Conservation (phyloP, 2,113 vertebrate genomes). For the Theristicus caerulescens region DNA sequence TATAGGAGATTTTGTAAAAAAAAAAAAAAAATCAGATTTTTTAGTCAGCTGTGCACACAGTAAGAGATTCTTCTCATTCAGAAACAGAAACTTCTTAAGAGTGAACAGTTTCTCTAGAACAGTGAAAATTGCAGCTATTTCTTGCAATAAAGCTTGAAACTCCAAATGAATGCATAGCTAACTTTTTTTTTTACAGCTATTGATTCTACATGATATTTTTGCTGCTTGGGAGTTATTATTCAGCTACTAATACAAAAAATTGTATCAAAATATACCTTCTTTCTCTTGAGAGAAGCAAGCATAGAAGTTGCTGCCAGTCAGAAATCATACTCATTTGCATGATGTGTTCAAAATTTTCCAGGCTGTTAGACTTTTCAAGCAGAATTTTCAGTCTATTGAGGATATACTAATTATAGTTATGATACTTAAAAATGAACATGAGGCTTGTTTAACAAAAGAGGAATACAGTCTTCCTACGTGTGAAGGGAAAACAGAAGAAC, state of each 20-base stretch:
- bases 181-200: neutral
- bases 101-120: neutral
- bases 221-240: neutral
- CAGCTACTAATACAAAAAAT: neutral
- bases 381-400: neutral
- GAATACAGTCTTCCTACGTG: neutral
- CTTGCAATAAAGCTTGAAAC: neutral
- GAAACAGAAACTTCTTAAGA: neutral
- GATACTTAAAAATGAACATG: neutral
- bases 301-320: neutral
- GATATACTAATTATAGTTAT: neutral
- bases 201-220: neutral
- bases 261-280: neutral
- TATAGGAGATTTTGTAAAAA: neutral
- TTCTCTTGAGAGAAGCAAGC: neutral
- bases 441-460: neutral
- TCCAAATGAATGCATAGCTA: neutral
- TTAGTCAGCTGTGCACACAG: neutral
- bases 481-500: neutral
- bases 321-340: neutral
- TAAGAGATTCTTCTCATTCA: neutral
- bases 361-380: neutral
- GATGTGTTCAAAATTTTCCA: neutral
- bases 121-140: neutral
- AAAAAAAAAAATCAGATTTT: neutral